Percentiles rank a stretch among this genome's conserved stretches.
These are phyloP conservation scores for Hyles vespertilio DNA, from an alignment of 1,140 invertebrate genomes.

Conservation along the genomic window DNA sequence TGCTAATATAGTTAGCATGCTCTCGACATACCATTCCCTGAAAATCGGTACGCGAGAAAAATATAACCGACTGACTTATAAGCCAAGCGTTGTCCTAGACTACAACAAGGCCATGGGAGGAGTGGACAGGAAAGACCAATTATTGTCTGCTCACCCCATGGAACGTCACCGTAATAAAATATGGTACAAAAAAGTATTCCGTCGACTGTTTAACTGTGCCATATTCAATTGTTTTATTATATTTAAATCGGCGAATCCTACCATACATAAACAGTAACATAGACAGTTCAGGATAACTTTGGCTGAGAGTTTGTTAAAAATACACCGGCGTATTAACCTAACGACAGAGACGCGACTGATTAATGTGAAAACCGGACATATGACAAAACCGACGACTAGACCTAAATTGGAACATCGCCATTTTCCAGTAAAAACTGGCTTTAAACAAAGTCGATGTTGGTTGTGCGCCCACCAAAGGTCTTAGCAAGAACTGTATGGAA, in stretches of 20 bases:
- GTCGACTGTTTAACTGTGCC: constrained; percentile 15
- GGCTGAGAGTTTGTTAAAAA: too few relatives aligned
- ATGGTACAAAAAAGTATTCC: constrained; percentile 31
- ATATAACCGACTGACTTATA: constrained; percentile 11
- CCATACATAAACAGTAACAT: too few relatives aligned
- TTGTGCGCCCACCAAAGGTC: constrained; percentile 5
- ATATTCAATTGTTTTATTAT: constrained; percentile 29
- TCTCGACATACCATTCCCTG: constrained; percentile 25
- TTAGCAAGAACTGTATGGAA: too few relatives aligned
- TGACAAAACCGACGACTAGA: too few relatives aligned
- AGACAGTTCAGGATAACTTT: too few relatives aligned
- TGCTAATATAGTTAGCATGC: constrained; percentile 22
- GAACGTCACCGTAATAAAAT: constrained; percentile 19
- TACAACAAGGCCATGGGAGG: constrained; percentile 41
- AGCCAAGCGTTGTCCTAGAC: constrained; percentile 28
- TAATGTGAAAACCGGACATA: too few relatives aligned
- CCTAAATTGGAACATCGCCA: background rate
- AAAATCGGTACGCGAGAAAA: constrained; percentile 19
- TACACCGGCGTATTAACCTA: too few relatives aligned
- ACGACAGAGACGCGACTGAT: too few relatives aligned
- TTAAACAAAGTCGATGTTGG: constrained; percentile 12
- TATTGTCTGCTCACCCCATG: constrained; percentile 13
- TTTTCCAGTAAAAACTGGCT: constrained; percentile 16
- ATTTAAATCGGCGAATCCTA: constrained; percentile 11
- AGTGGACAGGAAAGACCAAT: constrained; percentile 18